Percentiles rank a stretch among this genome's conserved stretches.
These are phyloP conservation scores for Gorsachius magnificus DNA, from an alignment of 2,797 vertebrate species.

Conservation along the genomic window DNA sequence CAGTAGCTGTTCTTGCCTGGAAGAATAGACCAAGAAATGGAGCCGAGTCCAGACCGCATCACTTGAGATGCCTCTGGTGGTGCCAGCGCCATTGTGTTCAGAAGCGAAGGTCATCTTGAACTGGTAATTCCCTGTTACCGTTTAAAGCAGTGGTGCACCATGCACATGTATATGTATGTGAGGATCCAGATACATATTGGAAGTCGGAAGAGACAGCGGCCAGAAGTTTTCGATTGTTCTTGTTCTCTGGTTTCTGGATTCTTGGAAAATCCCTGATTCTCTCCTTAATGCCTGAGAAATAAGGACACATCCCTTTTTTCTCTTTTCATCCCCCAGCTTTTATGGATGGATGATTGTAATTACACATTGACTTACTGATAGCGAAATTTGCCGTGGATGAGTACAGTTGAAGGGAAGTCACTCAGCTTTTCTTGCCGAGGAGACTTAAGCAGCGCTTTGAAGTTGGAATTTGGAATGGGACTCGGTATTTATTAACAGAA, in stretches of 20 bases:
- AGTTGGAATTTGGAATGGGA: conserved; percentile 12
- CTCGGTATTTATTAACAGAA: conserved; percentile 6
- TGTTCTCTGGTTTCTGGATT: neutral
- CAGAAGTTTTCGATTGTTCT: neutral
- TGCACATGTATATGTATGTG: neutral
- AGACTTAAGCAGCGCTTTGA: neutral
- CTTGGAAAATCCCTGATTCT: neutral
- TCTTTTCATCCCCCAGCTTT: neutral
- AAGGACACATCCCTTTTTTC: neutral
- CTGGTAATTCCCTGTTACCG: neutral
- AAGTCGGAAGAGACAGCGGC: neutral
- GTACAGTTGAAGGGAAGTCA: neutral
- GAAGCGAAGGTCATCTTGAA: neutral
- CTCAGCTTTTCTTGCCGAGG: neutral
- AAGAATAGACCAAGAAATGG: neutral
- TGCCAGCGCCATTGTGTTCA: rapidly evolving
- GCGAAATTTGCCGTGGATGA: neutral
- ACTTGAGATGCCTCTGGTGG: neutral
- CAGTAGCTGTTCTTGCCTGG: neutral
- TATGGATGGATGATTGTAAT: neutral
- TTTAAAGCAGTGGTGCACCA: neutral
- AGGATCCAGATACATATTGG: neutral
- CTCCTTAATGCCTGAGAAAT: neutral
- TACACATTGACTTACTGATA: neutral
- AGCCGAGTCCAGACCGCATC: neutral